Evolutionary conservation across 2,888 invertebrate species (phyloP).

Genomic region (Acronicta aceris): DNA sequence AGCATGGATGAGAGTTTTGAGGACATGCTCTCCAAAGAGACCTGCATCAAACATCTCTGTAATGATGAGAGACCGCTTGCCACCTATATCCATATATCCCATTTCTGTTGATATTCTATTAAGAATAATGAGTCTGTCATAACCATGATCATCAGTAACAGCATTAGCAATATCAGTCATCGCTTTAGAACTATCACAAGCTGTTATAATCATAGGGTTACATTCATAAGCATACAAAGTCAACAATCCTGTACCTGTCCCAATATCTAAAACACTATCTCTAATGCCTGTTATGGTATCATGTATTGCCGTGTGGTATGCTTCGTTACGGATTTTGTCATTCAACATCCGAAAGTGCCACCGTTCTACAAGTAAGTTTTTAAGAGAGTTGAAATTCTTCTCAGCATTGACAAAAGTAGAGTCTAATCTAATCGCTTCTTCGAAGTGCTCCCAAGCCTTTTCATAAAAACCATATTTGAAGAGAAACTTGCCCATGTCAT

Average conservation of each 20-base stretch:
- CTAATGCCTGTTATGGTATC: conserved; percentile 80
- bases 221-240: conserved; percentile 91
- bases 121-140: conserved; percentile 85
- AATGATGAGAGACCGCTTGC: conserved; percentile 90
- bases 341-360: conserved; percentile 96
- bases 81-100: conserved; percentile 84
- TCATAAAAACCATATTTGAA: conserved; percentile 87
- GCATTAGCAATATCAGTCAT: conserved; percentile 90
- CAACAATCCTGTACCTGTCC: conserved; percentile 93
- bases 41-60: conserved; percentile 95
- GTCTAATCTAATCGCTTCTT: conserved; percentile 85
- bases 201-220: conserved; percentile 88
- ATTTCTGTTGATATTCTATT: conserved; percentile 90
- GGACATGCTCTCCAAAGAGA: conserved; percentile 93
- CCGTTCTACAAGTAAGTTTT: conserved; percentile 91
- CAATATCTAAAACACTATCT: conserved; percentile 92
- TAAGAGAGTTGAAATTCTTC: conserved; percentile 91
- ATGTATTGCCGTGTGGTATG: conserved; percentile 91
- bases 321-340: conserved; percentile 91
- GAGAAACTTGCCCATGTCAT: conserved; percentile 79
- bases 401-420: conserved; percentile 89
- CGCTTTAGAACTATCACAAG: conserved; percentile 91
- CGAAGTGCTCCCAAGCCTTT: conserved; percentile 89
- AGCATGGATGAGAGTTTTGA: conserved; percentile 92
- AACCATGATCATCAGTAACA: conserved; percentile 84